Evolutionary conservation across 2,888 invertebrate species (phyloP), one percentile per base, ranked within the genome.

Genomic region (Himalopsyche kuldschensis): DNA sequence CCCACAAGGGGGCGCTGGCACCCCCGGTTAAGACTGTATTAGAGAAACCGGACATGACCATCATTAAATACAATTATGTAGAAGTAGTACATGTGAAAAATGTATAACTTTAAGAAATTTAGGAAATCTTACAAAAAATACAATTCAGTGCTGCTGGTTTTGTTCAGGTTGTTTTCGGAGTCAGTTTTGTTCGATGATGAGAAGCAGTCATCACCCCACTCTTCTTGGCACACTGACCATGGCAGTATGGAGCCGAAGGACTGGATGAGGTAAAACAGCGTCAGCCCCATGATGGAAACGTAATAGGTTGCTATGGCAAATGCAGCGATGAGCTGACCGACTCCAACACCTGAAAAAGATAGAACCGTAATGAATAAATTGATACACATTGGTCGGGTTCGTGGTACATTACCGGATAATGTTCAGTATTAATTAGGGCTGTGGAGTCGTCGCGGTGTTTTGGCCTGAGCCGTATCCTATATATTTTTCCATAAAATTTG

Each of bases 221-320:
- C 90, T 0, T 90, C 87, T 63, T 90, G 88, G 87, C 95, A 95
- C 41, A 89, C 87, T 1, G 94, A 89, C 95, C 95, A 95, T 6
- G 95, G 95, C 83, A 95, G 88, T 30, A 91, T 90, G 0, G 90
- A 87, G 55, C 91, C 90, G 88, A 95, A 94, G 31, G 94, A 95
- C 80, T 93, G 92, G 84, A 92, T 88, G 83, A 95, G 90, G 88
- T 95, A 95, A 87, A 91, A 93, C 1, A 94, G 87, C 2, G 93
- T 93, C 80, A 95, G 89, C 4, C 93, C 94, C 94, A 95, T 94
- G 80, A 95, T 88, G 30, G 93, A 92, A 84, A 94, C 94, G 89
- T 95, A 95, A 87, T 95, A 95, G 31, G 94, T 93, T 47, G 93
- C 92, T 0, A 94, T 93, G 80, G 92, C 90, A 75, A 91, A 90